Percentiles rank a stretch among this genome's conserved stretches.
phyloP scores from a whole-genome alignment of 2,113 vertebrate species.

The Brachypteracias leptosomus region DNA sequence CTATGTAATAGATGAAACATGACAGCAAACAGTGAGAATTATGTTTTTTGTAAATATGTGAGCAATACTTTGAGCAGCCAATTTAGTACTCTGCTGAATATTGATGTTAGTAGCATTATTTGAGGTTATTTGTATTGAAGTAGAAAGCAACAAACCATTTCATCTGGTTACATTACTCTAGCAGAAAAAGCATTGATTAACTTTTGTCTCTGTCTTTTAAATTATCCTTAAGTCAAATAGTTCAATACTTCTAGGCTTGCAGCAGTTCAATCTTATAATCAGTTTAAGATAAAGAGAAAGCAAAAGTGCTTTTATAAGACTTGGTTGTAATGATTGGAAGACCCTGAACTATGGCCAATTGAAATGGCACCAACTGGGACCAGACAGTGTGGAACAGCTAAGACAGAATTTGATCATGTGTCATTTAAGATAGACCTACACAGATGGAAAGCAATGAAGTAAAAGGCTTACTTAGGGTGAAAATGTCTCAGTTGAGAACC shows the following conservation, averaged over 20 bases:
- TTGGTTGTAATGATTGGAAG: neutral
- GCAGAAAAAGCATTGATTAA: neutral
- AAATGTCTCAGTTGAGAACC: fast-evolving
- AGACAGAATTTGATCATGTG: neutral
- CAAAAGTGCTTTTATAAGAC: neutral
- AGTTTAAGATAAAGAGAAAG: neutral
- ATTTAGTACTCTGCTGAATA: neutral
- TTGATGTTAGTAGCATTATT: neutral
- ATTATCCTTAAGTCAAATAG: neutral
- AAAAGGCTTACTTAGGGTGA: neutral
- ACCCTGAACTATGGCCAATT: neutral
- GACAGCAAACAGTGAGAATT: neutral
- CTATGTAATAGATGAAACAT: neutral
- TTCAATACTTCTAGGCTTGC: neutral
- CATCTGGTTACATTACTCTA: neutral
- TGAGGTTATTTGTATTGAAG: neutral
- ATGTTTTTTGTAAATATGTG: neutral
- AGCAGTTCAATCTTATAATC: neutral
- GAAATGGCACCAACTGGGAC: neutral
- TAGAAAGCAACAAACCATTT: neutral
- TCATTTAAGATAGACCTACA: neutral
- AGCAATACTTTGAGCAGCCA: neutral
- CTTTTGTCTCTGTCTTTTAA: neutral
- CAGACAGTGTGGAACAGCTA: neutral
- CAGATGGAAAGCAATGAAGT: neutral